Conservation (phyloP, 2,888 invertebrate species). For the Xestia c-nigrum region DNA sequence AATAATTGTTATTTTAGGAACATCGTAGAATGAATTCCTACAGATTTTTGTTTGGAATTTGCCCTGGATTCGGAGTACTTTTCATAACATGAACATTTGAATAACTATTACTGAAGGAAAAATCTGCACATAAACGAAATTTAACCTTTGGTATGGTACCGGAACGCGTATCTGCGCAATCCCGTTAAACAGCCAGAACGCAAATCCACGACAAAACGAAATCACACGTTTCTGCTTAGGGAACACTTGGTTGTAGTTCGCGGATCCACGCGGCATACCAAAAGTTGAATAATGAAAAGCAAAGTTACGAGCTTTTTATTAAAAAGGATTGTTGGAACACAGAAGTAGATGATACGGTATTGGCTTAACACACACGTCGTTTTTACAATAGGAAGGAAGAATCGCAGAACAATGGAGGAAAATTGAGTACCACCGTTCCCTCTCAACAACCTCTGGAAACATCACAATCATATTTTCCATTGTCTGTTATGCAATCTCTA, state of each 20-base stretch:
- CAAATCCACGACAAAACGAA: not conserved
- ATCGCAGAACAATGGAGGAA: not conserved
- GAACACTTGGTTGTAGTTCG: not conserved
- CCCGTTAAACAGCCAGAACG: not conserved
- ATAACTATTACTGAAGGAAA: not conserved
- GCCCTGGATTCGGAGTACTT: not conserved
- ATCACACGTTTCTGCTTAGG: not conserved
- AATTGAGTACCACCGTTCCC: not conserved
- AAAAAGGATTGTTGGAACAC: not conserved
- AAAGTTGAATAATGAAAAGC: not conserved
- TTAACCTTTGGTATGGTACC: not conserved
- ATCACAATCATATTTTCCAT: slow-evolving; percentile 5
- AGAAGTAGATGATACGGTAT: not conserved
- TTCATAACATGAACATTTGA: not conserved
- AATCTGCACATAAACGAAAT: not conserved
- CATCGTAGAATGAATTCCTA: not conserved
- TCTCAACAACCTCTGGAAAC: not conserved
- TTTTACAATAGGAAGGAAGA: not conserved
- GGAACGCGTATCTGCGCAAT: not conserved
- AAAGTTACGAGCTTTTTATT: slow-evolving; percentile 4
- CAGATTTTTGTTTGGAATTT: not conserved
- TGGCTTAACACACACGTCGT: too few relatives aligned
- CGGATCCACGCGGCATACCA: not conserved
- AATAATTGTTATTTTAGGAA: not conserved
- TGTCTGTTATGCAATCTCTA: not conserved